Conservation (phyloP, 2,797 vertebrate genomes). For the Hozukius guyotensis region DNA sequence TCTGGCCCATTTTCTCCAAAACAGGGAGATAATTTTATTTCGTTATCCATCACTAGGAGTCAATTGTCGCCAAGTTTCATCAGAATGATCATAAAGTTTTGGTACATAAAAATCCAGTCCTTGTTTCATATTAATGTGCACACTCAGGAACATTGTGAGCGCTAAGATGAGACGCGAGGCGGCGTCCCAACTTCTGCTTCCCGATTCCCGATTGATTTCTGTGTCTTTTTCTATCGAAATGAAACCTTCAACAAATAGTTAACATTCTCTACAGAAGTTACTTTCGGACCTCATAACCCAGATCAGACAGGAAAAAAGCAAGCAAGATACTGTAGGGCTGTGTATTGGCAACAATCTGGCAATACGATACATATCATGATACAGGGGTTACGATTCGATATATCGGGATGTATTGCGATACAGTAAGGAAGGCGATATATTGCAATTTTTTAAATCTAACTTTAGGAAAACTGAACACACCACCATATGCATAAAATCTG, state of each 20-base stretch:
- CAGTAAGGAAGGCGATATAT: no score
- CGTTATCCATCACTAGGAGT: conserved; percentile 17
- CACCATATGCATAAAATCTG: no score
- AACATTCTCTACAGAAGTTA: background rate
- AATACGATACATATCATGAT: no score
- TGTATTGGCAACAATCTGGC: no score
- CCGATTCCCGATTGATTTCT: background rate
- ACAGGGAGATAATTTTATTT: conserved; percentile 9
- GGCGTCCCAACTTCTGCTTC: background rate
- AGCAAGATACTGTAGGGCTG: background rate
- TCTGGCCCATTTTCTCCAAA: conserved; percentile 19
- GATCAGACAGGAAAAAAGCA: background rate
- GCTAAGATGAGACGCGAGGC: background rate
- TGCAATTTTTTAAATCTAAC: no score
- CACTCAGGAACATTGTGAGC: background rate
- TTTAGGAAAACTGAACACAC: no score
- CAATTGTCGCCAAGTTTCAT: background rate
- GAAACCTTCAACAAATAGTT: background rate
- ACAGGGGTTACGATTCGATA: no score
- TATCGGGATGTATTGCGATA: no score
- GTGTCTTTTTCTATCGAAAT: background rate
- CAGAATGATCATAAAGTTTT: conserved; percentile 12
- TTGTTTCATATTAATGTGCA: conserved; percentile 14
- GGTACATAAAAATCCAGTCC: background rate
- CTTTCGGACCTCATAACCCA: background rate